Evolutionary conservation across 2,113 vertebrate genomes (phyloP).

Genomic region (Cacatua alba): DNA sequence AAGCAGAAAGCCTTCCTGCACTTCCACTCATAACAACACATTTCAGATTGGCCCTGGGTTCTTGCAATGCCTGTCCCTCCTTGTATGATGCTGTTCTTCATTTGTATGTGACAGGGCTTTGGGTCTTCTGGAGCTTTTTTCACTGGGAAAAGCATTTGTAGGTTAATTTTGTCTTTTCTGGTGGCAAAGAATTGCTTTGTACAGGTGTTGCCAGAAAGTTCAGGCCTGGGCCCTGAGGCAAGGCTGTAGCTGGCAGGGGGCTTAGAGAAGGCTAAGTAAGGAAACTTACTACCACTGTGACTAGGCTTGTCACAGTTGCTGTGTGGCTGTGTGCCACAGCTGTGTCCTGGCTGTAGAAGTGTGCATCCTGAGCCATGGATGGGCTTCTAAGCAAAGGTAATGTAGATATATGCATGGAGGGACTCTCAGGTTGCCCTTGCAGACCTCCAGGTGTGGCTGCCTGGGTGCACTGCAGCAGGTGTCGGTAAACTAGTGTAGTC

Average conservation of each 20-base stretch:
- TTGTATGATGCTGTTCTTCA: not conserved
- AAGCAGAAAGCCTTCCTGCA: accelerated
- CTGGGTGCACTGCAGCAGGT: accelerated
- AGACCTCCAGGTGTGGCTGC: not conserved
- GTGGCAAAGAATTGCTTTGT: not conserved
- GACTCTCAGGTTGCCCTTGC: not conserved
- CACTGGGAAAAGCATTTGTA: not conserved
- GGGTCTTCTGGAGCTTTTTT: not conserved
- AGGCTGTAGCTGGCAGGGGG: not conserved
- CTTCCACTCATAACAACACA: accelerated
- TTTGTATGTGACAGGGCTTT: not conserved
- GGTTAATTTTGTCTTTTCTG: not conserved
- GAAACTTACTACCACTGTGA: not conserved
- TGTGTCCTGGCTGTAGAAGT: not conserved
- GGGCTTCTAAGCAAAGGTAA: not conserved
- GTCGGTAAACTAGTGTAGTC: too few relatives aligned
- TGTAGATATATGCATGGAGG: accelerated
- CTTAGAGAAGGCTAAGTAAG: not conserved
- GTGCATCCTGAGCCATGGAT: not conserved
- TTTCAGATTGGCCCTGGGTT: not conserved
- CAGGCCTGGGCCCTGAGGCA: not conserved
- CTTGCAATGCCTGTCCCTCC: not conserved
- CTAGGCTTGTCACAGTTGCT: not conserved
- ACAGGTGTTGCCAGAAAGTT: not conserved
- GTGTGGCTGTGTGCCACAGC: not conserved